Conservation (phyloP, 2,797 vertebrate genomes). For the Rhynchotus rufescens region DNA sequence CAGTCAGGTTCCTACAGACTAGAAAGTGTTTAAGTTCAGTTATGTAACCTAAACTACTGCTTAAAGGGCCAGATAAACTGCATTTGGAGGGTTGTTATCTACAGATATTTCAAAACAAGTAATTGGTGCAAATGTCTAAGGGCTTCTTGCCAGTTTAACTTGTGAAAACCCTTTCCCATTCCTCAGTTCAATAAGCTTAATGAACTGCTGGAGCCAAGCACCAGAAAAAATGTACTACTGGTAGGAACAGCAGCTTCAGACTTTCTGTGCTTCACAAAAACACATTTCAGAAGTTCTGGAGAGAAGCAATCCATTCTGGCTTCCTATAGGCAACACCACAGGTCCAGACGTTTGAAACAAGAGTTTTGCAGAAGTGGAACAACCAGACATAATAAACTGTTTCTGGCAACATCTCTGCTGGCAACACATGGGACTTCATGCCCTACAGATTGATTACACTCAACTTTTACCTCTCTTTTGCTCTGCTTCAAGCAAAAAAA, state of each 20-base stretch:
- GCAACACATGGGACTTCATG: background rate
- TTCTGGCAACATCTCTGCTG: background rate
- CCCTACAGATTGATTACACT: background rate
- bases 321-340: background rate
- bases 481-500: background rate
- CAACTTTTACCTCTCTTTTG: background rate
- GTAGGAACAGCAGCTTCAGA: no score
- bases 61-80: background rate
- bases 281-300: background rate
- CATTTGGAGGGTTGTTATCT: no score
- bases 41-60: background rate
- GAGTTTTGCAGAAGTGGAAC: background rate
- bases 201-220: background rate
- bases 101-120: background rate
- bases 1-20: background rate
- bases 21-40: background rate
- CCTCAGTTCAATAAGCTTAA: background rate
- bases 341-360: background rate
- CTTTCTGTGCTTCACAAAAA: background rate
- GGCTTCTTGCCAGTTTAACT: background rate
- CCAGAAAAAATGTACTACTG: no score
- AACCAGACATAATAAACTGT: background rate
- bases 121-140: background rate
- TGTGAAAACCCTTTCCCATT: background rate
- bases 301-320: background rate